Conservation (phyloP, 2,797 vertebrate genomes). For the Phalanger gymnotis region DNA sequence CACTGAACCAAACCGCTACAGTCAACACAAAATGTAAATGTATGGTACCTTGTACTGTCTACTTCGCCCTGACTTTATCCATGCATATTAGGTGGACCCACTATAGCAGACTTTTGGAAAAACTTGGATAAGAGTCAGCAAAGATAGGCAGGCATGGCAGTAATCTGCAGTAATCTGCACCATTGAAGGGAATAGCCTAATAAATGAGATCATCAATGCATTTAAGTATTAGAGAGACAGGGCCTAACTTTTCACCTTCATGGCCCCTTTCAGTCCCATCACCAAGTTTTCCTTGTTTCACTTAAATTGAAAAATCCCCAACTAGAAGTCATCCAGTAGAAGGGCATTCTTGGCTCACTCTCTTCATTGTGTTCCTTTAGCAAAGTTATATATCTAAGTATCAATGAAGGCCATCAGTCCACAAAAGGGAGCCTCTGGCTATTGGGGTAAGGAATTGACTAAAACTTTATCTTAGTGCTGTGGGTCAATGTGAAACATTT, state of each 20-base stretch:
- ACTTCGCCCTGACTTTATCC: background rate
- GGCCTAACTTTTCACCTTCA: background rate
- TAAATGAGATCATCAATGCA: background rate
- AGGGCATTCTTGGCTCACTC: background rate
- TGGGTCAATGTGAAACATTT: slow-evolving; percentile 4
- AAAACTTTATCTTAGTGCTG: background rate
- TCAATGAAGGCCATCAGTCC: background rate
- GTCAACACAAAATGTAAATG: background rate
- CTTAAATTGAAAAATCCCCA: background rate
- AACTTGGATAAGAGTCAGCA: background rate
- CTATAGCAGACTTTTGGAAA: background rate
- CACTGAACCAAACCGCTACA: background rate
- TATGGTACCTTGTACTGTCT: background rate
- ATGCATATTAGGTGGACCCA: background rate
- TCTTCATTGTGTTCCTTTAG: background rate
- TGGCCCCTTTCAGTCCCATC: background rate
- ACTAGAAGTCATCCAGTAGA: background rate
- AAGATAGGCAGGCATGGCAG: background rate
- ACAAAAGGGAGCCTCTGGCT: slow-evolving; percentile 16
- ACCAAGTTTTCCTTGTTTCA: background rate
- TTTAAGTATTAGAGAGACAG: background rate
- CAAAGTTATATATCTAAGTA: slow-evolving; percentile 35
- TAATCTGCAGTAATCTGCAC: background rate
- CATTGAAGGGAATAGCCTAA: background rate
- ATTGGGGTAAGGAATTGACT: slow-evolving; percentile 39